Conservation (phyloP, 2,113 vertebrate species). For the Beaufortia kweichowensis region DNA sequence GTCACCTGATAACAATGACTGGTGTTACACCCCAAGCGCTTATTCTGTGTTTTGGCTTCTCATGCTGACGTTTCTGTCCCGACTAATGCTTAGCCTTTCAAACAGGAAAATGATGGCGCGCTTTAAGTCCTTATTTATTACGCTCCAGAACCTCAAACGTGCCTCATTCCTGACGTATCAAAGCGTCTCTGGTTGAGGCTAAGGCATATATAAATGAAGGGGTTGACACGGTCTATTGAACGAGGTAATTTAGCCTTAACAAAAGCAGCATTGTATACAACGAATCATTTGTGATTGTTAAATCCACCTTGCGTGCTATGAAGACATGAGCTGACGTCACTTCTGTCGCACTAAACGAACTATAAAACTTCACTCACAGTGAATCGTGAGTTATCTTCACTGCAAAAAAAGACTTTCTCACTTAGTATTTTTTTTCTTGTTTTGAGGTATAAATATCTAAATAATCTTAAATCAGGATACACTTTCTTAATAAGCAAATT, state of each 20-base stretch:
- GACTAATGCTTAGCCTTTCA: constrained; percentile 25
- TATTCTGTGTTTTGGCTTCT: constrained; percentile 12
- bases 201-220: constrained; percentile 28
- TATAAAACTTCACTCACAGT: not conserved
- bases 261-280: not conserved
- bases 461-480: too few species aligned
- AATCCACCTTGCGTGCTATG: not conserved
- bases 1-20: constrained; percentile 27
- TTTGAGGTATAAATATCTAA: too few species aligned
- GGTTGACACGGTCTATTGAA: constrained; percentile 21
- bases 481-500: too few species aligned
- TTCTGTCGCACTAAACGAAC: too few species aligned
- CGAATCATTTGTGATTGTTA: constrained; percentile 10
- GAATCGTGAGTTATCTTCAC: too few species aligned
- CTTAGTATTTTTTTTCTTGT: too few species aligned
- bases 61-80: constrained; percentile 18
- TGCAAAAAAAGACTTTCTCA: too few species aligned
- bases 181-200: constrained; percentile 7
- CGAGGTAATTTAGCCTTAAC: constrained; percentile 23
- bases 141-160: constrained; percentile 20
- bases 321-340: too few species aligned
- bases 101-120: constrained; percentile 10
- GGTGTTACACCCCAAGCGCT: not conserved
- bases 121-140: constrained; percentile 32
- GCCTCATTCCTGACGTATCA: constrained; percentile 22